phyloP scores from a whole-genome alignment of 2,888 invertebrate genomes.

The Pyrocoelia pectoralis region DNA sequence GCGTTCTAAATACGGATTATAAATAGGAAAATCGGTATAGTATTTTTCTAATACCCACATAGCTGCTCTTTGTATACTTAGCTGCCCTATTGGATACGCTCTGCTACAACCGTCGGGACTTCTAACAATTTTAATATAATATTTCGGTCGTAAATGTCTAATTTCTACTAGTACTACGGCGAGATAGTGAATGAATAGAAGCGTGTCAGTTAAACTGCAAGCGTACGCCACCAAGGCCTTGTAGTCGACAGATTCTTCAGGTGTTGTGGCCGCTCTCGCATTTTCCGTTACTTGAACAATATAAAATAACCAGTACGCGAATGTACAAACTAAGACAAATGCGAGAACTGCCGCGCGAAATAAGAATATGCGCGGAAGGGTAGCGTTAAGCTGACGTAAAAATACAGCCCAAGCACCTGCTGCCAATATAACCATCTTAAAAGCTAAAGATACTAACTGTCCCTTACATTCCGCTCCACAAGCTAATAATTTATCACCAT shows the following conservation, averaged over 20 bases:
- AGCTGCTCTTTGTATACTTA: slow-evolving; percentile 95
- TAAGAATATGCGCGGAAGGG: slow-evolving; percentile 90
- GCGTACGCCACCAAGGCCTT: slow-evolving; percentile 92
- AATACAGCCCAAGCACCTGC: slow-evolving; percentile 95
- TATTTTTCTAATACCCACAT: slow-evolving; percentile 95
- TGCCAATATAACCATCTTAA: slow-evolving; percentile 87
- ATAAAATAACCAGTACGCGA: slow-evolving; percentile 98
- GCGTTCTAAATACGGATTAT: slow-evolving; percentile 94
- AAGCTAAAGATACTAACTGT: slow-evolving; percentile 86
- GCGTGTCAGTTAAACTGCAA: slow-evolving; percentile 90
- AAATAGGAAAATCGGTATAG: slow-evolving; percentile 95
- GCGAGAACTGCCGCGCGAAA: slow-evolving; percentile 90
- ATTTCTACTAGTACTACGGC: slow-evolving; percentile 94
- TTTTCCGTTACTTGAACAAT: slow-evolving; percentile 89
- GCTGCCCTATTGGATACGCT: slow-evolving; percentile 86
- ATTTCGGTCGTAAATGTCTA: slow-evolving; percentile 89
- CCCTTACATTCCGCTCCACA: slow-evolving; percentile 96
- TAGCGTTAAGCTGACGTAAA: slow-evolving; percentile 82
- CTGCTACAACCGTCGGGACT: slow-evolving; percentile 95
- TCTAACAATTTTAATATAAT: slow-evolving; percentile 88
- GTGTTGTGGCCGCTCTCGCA: slow-evolving; percentile 79
- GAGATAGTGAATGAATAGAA: slow-evolving; percentile 93
- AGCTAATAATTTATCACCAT: slow-evolving; percentile 75
- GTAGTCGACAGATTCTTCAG: slow-evolving; percentile 83
- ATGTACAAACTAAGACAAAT: slow-evolving; percentile 88